Evolutionary conservation across 2,797 vertebrate genomes (phyloP), one percentile per base, ranked within the genome.

Genomic region (Lemur catta): DNA sequence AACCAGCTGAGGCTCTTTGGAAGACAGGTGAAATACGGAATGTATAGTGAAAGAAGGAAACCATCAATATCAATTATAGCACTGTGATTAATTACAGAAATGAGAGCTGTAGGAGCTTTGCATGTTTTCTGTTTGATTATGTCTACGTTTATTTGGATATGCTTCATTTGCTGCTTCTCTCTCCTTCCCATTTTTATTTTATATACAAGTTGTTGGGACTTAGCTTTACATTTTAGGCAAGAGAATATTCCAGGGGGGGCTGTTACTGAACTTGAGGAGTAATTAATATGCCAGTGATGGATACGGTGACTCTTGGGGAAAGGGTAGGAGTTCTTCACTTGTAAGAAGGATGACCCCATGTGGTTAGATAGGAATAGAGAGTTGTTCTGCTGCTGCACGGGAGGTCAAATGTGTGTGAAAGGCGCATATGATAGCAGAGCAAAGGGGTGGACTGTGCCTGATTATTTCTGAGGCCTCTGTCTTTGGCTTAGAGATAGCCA

Each of bases 161-260:
- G 88, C n/a, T 33, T 35, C 30, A 26, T 79, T 71, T 61, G 20
- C 55, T 72, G 15, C 7, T n/a, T 61, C 26, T 72, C 33, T 91
- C 33, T 11, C 5, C 20, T 69, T 75, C 52, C 75, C 82, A 81
- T 1, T 65, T 82, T 67, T 22, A 57, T 43, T 69, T 59, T 57
- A 35, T 50, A 59, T 43, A 24, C 69, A 87, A 65, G 67, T 55
- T 55, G 33, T 50, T 35, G 65, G 30, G 61, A 59, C 46, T 61
- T 59, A 75, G 59, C n/a, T 59, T 52, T 33, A 74, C 38, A 72
- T 46, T 91, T 95, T 80, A 80, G 67, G 87, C 75, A 50, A 74
- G 28, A 69, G 17, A 67, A 57, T 59, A 75, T 81, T 89, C 48
- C 72, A 2, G 14, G 48, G 57, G 38, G 26, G 7, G 5, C 72